phyloP scores from a whole-genome alignment of 2,113 vertebrate genomes.

The Symphodus melops region DNA sequence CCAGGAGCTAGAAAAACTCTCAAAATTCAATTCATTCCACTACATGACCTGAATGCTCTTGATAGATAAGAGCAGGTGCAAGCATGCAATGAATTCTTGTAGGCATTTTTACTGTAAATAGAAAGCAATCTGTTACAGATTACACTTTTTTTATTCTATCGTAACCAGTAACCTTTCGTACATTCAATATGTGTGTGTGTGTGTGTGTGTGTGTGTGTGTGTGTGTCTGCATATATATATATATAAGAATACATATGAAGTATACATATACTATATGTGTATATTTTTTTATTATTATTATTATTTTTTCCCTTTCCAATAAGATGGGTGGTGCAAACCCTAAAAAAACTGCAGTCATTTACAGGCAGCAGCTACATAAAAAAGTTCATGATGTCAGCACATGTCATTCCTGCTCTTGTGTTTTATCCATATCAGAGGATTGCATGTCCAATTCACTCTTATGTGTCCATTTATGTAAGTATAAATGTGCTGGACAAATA shows the following conservation, averaged over 20 bases:
- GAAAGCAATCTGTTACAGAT: constrained; percentile 5
- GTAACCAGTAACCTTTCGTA: no score
- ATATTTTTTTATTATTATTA: no score
- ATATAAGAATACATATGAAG: no score
- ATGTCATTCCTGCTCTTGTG: not conserved
- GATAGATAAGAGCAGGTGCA: constrained; percentile 29
- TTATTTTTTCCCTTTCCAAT: no score
- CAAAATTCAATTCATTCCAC: constrained; percentile 31
- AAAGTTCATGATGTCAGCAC: not conserved
- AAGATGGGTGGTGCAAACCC: not conserved
- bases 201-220: no score
- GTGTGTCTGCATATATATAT: no score
- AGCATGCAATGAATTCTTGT: constrained; percentile 1
- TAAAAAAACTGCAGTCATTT: not conserved
- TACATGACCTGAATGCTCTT: constrained; percentile 34
- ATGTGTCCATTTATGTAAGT: not conserved
- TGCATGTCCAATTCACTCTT: not conserved
- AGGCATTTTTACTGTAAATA: constrained; percentile 7
- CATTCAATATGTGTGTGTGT: no score
- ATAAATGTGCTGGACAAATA: constrained; percentile 1
- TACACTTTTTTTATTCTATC: no score
- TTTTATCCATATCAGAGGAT: no score
- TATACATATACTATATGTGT: no score
- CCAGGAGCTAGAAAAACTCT: constrained; percentile 20
- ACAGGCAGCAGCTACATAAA: not conserved